Percentiles rank a stretch among this genome's conserved stretches.
phyloP scores from a whole-genome alignment of 1,140 invertebrate genomes.

The Coptotermes formosanus region DNA sequence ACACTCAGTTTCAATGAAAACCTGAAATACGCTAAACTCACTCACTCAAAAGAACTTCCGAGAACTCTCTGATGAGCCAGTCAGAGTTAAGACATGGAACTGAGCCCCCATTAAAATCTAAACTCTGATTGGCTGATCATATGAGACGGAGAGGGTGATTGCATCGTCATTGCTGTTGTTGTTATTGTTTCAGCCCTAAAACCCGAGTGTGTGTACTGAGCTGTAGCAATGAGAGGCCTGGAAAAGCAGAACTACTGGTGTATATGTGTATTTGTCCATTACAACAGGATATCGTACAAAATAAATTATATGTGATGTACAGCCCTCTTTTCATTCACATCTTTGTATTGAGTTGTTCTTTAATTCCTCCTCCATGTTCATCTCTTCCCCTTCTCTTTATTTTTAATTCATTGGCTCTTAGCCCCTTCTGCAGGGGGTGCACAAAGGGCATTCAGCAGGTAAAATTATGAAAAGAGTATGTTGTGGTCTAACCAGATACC shows the following conservation, averaged over 20 bases:
- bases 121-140: neutral
- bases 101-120: neutral
- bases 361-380: neutral
- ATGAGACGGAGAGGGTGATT: neutral
- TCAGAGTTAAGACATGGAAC: neutral
- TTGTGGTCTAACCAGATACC: too few species aligned
- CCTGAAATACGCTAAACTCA: too few species aligned
- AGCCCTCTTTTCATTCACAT: neutral
- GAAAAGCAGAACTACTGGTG: neutral
- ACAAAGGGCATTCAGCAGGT: too few species aligned
- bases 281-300: neutral
- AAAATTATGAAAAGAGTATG: too few species aligned
- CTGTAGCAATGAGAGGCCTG: neutral
- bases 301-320: slow-evolving; percentile 8
- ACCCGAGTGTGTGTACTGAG: neutral
- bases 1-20: too few species aligned
- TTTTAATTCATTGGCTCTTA: too few species aligned
- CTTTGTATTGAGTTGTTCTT: neutral
- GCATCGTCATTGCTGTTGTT: neutral
- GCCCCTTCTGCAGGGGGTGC: too few species aligned
- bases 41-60: too few species aligned
- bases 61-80: neutral
- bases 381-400: too few species aligned
- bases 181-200: neutral
- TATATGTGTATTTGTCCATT: neutral